Conservation (phyloP, 2,888 invertebrate species). For the Melitaea athalia region DNA sequence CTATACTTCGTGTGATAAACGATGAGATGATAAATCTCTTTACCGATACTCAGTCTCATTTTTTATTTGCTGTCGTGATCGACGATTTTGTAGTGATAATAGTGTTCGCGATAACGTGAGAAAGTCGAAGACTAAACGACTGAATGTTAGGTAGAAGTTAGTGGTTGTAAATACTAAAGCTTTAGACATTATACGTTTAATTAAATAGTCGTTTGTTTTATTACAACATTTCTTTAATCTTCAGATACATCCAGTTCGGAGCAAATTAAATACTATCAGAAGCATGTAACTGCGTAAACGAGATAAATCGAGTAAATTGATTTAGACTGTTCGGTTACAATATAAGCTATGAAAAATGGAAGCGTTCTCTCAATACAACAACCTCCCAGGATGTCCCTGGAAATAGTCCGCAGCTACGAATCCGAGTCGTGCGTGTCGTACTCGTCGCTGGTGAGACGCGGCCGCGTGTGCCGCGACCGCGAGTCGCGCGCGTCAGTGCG, state of each 20-base stretch:
- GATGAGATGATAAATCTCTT: slow-evolving; percentile 69
- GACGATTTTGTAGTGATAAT: slow-evolving; percentile 78
- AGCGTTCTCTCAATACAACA: slow-evolving; percentile 29
- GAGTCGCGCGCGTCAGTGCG: slow-evolving; percentile 48
- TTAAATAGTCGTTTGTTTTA: slow-evolving; percentile 63
- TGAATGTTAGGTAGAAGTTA: slow-evolving; percentile 77
- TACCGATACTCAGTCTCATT: slow-evolving; percentile 77
- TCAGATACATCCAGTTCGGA: background rate
- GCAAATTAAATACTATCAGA: background rate
- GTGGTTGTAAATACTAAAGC: slow-evolving; percentile 79
- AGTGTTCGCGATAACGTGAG: slow-evolving; percentile 79
- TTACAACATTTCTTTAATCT: slow-evolving; percentile 27
- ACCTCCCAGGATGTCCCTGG: background rate
- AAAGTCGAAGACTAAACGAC: slow-evolving; percentile 78
- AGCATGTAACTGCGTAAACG: slow-evolving; percentile 1
- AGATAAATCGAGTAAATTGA: slow-evolving; percentile 1
- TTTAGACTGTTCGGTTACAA: background rate
- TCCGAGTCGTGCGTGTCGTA: slow-evolving; percentile 73
- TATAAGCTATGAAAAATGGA: slow-evolving; percentile 39
- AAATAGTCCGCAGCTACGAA: slow-evolving; percentile 45
- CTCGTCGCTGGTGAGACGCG: slow-evolving; percentile 67
- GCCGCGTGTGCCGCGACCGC: slow-evolving; percentile 43
- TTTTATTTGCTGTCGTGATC: slow-evolving; percentile 77
- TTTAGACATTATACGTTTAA: slow-evolving; percentile 80
- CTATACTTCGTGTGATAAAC: too few species aligned